Percentiles rank a stretch among this genome's conserved stretches.
phyloP scores from a whole-genome alignment of 2,113 vertebrate genomes.

The Callorhinus ursinus region DNA sequence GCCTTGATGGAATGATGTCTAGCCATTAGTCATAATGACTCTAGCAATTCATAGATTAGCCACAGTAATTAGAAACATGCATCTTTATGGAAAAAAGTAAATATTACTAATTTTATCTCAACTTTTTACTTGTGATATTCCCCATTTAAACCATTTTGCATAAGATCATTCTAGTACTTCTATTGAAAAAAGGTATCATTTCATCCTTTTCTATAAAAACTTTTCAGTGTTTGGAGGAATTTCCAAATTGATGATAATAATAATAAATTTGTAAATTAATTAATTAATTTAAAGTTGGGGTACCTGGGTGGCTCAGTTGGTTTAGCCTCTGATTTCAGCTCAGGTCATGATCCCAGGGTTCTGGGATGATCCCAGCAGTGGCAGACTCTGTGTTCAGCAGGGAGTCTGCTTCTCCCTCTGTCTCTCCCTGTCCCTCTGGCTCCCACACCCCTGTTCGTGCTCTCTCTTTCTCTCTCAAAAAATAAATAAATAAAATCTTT shows the following conservation, averaged over 20 bases:
- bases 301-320: not conserved
- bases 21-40: not conserved
- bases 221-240: not conserved
- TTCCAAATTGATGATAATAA: not conserved
- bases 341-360: not conserved
- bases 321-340: not conserved
- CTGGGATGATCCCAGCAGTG: not conserved
- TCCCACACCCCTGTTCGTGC: rapidly evolving
- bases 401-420: not conserved
- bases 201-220: not conserved
- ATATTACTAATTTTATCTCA: not conserved
- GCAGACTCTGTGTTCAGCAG: not conserved
- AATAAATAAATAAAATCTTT: not conserved
- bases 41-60: not conserved
- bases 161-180: not conserved
- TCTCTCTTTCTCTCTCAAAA: not conserved
- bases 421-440: not conserved
- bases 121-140: not conserved
- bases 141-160: not conserved
- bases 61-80: not conserved
- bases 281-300: not conserved
- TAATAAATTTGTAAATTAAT: too few relatives aligned
- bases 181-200: not conserved
- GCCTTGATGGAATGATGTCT: not conserved
- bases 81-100: conserved; percentile 18